Percentiles rank a stretch among this genome's conserved stretches.
Evolutionary conservation across 2,797 vertebrate genomes (phyloP).

Genomic region (Poeciliopsis gracilis): DNA sequence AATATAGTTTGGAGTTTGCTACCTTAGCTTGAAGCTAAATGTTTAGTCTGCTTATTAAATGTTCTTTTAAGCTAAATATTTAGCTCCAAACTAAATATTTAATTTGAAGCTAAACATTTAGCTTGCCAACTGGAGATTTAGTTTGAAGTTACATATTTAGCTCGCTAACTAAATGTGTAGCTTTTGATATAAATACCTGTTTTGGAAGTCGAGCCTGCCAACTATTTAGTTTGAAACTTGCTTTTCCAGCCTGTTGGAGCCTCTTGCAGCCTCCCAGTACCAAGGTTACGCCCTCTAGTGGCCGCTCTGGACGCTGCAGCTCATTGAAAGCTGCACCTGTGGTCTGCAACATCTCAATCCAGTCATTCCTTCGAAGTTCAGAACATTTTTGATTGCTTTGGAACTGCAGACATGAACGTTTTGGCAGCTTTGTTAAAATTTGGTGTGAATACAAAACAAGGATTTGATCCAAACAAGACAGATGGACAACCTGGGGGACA

Average conservation of each 20-base stretch:
- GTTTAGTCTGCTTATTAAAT: neutral
- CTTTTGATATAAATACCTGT: too few species aligned
- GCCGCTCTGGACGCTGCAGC: neutral
- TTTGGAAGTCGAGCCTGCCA: neutral
- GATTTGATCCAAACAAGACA: constrained; percentile 5
- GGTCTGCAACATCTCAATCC: neutral
- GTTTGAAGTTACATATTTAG: too few species aligned
- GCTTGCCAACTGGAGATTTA: too few species aligned
- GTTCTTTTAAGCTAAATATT: too few species aligned
- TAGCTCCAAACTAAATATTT: too few species aligned
- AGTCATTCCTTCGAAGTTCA: neutral
- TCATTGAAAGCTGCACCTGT: neutral
- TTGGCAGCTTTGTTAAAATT: neutral
- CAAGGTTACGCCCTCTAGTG: neutral
- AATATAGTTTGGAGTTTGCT: too few species aligned
- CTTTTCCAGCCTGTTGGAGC: neutral
- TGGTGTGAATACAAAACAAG: neutral
- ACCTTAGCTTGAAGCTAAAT: too few species aligned
- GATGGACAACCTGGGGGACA: constrained; percentile 12
- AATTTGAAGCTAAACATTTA: too few species aligned
- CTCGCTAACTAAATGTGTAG: neutral
- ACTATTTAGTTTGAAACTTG: neutral
- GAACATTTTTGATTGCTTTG: neutral
- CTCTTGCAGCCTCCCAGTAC: neutral
- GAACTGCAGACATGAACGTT: neutral